Evolutionary conservation across 1,140 invertebrate genomes (phyloP).

Genomic region (Cydia amplana): DNA sequence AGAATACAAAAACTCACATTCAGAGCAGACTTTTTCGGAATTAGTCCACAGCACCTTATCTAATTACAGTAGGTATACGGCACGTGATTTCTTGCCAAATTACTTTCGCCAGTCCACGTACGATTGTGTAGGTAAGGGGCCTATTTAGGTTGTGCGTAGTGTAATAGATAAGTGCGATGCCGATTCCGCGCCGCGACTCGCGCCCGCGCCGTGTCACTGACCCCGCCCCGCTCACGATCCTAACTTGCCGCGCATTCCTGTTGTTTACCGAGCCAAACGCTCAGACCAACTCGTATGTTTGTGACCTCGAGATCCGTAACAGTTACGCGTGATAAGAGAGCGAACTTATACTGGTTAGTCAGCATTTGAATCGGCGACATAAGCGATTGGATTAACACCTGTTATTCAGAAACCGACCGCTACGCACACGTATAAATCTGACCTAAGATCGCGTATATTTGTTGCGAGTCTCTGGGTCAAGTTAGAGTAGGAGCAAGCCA

Average conservation of each 20-base stretch:
- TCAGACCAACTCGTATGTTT: background rate
- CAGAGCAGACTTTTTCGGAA: background rate
- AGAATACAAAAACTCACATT: background rate
- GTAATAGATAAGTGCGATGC: constrained; percentile 26
- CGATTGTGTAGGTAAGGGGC: constrained; percentile 11
- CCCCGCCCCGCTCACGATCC: constrained; percentile 47
- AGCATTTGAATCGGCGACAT: background rate
- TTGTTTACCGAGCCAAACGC: background rate
- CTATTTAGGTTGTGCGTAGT: constrained; percentile 31
- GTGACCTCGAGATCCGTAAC: background rate
- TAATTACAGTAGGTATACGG: background rate
- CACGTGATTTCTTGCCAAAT: constrained; percentile 23
- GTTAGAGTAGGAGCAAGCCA: background rate
- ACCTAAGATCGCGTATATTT: background rate
- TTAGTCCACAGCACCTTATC: background rate
- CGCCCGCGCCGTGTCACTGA: constrained; percentile 63
- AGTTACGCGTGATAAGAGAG: background rate
- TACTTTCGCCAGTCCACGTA: constrained; percentile 10
- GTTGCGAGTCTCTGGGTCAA: background rate
- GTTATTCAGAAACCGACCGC: background rate
- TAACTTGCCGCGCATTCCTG: constrained; percentile 9
- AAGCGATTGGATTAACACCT: background rate
- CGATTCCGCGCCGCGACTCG: constrained; percentile 15
- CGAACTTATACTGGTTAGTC: background rate
- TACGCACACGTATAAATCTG: constrained; percentile 2